Evolutionary conservation across 2,888 invertebrate species (phyloP).

Genomic region (Thereva unica): DNA sequence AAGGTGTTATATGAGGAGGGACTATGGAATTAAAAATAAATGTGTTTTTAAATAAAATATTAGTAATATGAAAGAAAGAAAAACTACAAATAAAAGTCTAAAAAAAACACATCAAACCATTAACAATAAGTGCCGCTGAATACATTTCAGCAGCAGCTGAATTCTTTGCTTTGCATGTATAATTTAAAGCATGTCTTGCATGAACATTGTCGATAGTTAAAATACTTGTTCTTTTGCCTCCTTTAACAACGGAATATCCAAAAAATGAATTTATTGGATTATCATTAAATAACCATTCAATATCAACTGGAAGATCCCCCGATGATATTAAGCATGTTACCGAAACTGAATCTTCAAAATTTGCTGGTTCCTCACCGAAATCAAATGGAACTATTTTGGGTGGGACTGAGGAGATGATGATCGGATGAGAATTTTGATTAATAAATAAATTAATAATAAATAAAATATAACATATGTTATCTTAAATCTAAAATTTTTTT

Average conservation of each 20-base stretch:
- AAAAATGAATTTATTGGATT: constrained; percentile 51
- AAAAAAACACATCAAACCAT: constrained; percentile 56
- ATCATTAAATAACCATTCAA: constrained; percentile 66
- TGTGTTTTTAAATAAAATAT: neutral
- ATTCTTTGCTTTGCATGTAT: constrained; percentile 68
- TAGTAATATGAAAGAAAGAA: neutral
- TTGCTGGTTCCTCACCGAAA: constrained; percentile 67
- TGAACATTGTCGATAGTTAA: constrained; percentile 68
- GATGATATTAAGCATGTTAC: constrained; percentile 62
- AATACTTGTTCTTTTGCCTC: constrained; percentile 64
- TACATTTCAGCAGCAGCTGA: constrained; percentile 62
- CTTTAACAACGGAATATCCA: constrained; percentile 55
- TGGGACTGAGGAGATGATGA: constrained; percentile 64
- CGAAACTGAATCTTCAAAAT: constrained; percentile 63
- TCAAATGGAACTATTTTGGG: constrained; percentile 69
- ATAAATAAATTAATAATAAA: constrained; percentile 27
- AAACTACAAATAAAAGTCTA: constrained; percentile 1
- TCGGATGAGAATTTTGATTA: neutral
- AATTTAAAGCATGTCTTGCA: constrained; percentile 67
- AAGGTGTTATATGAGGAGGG: constrained; percentile 75
- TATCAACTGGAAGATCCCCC: constrained; percentile 66
- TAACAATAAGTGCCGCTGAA: constrained; percentile 62
- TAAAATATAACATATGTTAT: constrained; percentile 12
- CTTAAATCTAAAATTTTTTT: constrained; percentile 15
- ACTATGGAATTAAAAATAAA: constrained; percentile 58